Conservation (phyloP, 2,113 vertebrate species). For the Dicaeum eximium region DNA sequence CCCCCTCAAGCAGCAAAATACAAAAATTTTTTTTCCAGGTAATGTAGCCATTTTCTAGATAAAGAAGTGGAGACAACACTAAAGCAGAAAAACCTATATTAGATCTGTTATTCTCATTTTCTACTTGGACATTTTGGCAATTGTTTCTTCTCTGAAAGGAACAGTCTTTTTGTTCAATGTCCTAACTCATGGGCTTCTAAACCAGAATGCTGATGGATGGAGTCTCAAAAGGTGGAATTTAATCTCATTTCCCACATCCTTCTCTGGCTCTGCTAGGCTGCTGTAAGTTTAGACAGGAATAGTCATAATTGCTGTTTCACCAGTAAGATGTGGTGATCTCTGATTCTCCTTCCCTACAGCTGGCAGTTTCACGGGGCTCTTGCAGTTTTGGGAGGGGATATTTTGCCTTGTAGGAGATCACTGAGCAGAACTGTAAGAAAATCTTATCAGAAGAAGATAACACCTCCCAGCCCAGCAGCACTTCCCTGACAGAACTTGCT, state of each 20-base stretch:
- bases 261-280: not conserved
- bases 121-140: not conserved
- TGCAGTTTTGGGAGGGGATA: not conserved
- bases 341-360: not conserved
- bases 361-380: not conserved
- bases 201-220: not conserved
- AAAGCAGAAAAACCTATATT: not conserved
- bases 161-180: not conserved
- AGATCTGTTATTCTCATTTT: not conserved
- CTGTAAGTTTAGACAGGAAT: not conserved
- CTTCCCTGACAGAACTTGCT: fast-evolving
- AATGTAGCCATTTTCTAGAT: not conserved
- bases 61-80: not conserved
- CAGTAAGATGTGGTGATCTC: not conserved
- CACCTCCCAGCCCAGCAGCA: not conserved
- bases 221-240: not conserved
- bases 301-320: not conserved
- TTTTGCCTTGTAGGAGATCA: not conserved
- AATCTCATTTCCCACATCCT: not conserved
- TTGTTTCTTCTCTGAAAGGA: not conserved
- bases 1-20: not conserved
- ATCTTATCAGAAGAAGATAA: not conserved
- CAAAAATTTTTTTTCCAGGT: not conserved
- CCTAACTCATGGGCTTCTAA: not conserved
- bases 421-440: not conserved